Percentiles rank a stretch among this genome's conserved stretches.
phyloP scores from a whole-genome alignment of 2,113 vertebrate species.

The Alosa alosa region DNA sequence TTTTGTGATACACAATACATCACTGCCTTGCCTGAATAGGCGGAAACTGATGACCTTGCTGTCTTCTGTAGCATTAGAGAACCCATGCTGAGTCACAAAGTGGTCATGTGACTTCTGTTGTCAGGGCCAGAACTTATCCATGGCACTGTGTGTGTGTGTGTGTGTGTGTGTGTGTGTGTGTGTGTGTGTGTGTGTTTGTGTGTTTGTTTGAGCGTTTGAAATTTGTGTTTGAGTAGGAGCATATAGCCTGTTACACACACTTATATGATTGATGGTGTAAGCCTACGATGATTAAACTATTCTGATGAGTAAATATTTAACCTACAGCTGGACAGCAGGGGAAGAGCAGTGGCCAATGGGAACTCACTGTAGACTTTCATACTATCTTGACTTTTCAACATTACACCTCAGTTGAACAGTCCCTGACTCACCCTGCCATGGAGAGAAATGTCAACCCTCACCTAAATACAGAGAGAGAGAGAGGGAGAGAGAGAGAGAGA shows the following conservation, averaged over 20 bases:
- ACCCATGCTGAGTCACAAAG: not conserved
- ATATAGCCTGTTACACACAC: not conserved
- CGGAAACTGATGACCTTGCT: not conserved
- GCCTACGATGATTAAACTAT: not conserved
- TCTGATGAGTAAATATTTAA: not conserved
- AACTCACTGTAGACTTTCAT: not conserved
- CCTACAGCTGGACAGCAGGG: not conserved
- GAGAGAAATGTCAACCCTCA: not conserved
- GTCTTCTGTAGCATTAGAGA: not conserved
- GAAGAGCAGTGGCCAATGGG: not conserved
- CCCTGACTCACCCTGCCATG: not conserved
- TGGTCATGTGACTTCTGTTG: not conserved
- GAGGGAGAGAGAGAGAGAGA: not conserved
- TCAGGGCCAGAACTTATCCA: not conserved
- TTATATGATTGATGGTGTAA: not conserved
- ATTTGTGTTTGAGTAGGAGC: too few relatives aligned
- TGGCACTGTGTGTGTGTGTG: not conserved
- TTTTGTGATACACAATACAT: not conserved
- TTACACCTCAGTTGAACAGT: not conserved
- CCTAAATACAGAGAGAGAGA: not conserved
- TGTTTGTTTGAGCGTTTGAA: not conserved
- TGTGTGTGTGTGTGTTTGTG: not conserved
- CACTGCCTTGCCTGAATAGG: not conserved
- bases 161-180: not conserved
- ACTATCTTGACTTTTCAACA: not conserved